A percentile compares a stretch with the other conserved stretches of the same genome.
phyloP scores from a whole-genome alignment of 2,888 invertebrate species.

The Epinotia demarniana region DNA sequence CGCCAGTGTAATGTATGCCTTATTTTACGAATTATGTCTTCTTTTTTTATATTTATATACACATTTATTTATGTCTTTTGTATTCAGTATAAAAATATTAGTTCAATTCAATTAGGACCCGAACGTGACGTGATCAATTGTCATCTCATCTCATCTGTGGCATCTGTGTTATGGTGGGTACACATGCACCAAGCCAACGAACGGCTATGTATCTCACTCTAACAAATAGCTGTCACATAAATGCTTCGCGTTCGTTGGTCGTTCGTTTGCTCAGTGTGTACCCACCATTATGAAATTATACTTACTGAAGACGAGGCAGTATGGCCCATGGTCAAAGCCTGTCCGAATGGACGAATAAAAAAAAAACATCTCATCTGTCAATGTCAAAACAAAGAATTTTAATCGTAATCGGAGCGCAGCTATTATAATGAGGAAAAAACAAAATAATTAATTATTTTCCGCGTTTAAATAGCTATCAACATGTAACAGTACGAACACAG shows the following conservation, averaged over 20 bases:
- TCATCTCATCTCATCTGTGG: slow-evolving; percentile 18
- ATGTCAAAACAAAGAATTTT: slow-evolving; percentile 42
- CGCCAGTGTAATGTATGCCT: no score
- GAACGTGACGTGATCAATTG: slow-evolving; percentile 11
- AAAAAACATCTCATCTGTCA: slow-evolving; percentile 28
- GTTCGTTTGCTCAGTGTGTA: no score
- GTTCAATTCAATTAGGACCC: slow-evolving; percentile 13
- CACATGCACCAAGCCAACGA: no score
- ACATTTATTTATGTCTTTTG: not conserved
- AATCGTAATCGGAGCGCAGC: slow-evolving; percentile 14
- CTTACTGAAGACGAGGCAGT: no score
- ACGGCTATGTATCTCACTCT: no score
- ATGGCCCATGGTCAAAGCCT: no score
- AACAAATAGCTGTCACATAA: no score
- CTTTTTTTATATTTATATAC: no score
- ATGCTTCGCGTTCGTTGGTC: no score
- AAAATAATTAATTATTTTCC: slow-evolving; percentile 38
- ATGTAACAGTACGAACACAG: slow-evolving; percentile 31
- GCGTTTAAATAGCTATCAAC: slow-evolving; percentile 26
- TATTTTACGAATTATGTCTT: not conserved
- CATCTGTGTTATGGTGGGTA: no score
- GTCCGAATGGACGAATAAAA: no score
- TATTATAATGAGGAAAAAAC: slow-evolving; percentile 38
- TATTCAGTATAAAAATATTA: not conserved
- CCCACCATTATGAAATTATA: no score